Conservation (phyloP, 2,113 vertebrate genomes). For the Sceloporus tristichus region DNA sequence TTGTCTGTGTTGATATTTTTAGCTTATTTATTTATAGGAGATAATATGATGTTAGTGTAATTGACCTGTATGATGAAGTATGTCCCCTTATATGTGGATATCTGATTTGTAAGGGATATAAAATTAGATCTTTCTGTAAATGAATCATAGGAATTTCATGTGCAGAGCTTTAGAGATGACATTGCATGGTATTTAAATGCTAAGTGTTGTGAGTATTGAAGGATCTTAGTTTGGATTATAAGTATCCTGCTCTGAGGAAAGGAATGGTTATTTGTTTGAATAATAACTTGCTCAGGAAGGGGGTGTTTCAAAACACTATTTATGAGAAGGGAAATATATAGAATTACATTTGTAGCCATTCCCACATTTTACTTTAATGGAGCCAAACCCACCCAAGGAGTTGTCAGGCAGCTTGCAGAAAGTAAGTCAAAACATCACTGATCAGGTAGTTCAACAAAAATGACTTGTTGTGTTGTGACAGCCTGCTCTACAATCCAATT, state of each 20-base stretch:
- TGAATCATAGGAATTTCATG: too few species aligned
- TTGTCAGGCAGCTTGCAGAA: background rate
- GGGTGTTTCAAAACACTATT: background rate
- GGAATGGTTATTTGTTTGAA: background rate
- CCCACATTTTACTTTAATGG: background rate
- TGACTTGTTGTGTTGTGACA: background rate
- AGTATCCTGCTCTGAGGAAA: background rate
- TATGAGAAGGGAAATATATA: background rate
- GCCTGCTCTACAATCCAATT: background rate
- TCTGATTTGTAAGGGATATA: background rate
- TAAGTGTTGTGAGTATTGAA: background rate
- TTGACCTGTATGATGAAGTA: background rate
- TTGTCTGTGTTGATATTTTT: background rate
- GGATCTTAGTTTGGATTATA: background rate
- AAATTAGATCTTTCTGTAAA: slow-evolving; percentile 3
- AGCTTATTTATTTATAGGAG: background rate
- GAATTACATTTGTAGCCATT: background rate
- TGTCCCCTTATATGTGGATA: background rate
- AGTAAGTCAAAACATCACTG: background rate
- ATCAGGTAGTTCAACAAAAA: background rate
- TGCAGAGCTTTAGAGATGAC: background rate
- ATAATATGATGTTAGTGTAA: background rate
- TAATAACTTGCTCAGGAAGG: background rate
- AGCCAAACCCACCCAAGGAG: background rate
- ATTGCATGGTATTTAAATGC: background rate